phyloP scores from a whole-genome alignment of 2,113 vertebrate species.

The Sylvietta virens region DNA sequence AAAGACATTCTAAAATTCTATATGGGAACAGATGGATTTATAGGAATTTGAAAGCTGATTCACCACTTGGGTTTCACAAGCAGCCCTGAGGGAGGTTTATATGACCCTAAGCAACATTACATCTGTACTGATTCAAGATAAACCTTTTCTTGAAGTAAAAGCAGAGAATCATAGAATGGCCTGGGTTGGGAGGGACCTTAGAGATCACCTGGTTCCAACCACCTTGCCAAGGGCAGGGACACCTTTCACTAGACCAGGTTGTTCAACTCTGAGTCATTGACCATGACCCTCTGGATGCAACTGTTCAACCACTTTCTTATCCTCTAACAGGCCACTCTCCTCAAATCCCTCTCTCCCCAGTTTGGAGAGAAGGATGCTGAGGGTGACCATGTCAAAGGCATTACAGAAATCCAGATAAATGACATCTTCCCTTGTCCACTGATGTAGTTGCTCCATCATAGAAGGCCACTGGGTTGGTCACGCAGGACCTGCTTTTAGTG shows the following conservation, averaged over 20 bases:
- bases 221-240: not conserved
- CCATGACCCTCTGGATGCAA: fast-evolving
- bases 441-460: not conserved
- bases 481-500: not conserved
- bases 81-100: not conserved
- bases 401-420: not conserved
- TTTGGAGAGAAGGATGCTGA: not conserved
- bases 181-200: not conserved
- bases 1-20: not conserved
- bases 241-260: not conserved
- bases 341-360: not conserved
- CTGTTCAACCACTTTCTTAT: not conserved
- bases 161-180: not conserved
- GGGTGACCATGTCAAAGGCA: not conserved
- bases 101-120: not conserved
- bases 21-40: not conserved
- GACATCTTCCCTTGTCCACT: not conserved
- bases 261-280: not conserved
- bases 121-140: not conserved
- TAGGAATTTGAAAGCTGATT: not conserved
- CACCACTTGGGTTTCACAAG: not conserved
- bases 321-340: not conserved
- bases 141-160: not conserved
- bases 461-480: not conserved
- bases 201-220: not conserved